Evolutionary conservation across 2,888 invertebrate genomes (phyloP).

Genomic region (Serrognathus titanus): DNA sequence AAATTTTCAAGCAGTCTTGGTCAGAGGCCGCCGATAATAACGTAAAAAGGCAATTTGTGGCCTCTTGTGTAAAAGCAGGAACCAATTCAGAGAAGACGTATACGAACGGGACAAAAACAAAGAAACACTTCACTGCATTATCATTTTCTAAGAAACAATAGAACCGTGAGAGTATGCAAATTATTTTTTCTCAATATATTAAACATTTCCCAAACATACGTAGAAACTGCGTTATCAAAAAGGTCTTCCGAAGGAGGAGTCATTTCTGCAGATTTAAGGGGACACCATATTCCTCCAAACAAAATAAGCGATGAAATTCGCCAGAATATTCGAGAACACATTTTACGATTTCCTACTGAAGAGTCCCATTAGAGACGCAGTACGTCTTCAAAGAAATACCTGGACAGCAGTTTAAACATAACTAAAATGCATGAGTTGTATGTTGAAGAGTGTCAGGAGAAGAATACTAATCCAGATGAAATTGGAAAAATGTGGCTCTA

Average conservation of each 20-base stretch:
- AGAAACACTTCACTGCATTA: too few relatives aligned
- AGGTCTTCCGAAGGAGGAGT: not conserved
- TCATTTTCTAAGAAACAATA: not conserved
- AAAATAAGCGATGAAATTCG: not conserved
- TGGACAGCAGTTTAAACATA: conserved; percentile 16
- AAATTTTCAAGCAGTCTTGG: too few relatives aligned
- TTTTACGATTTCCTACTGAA: conserved; percentile 13
- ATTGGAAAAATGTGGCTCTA: conserved; percentile 17
- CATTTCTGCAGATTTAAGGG: not conserved
- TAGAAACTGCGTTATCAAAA: not conserved
- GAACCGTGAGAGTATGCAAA: not conserved
- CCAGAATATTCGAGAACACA: conserved; percentile 15
- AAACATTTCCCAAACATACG: not conserved
- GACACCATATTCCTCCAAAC: too few relatives aligned
- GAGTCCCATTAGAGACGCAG: too few relatives aligned
- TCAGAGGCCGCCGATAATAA: too few relatives aligned
- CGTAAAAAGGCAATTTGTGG: too few relatives aligned
- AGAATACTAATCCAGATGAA: too few relatives aligned
- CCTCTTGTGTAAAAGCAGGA: too few relatives aligned
- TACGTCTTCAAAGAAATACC: conserved; percentile 12
- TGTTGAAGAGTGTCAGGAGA: conserved; percentile 15
- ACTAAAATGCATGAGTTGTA: not conserved
- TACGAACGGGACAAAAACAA: too few relatives aligned
- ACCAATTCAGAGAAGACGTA: too few relatives aligned
- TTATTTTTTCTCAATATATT: not conserved